Evolutionary conservation across 2,797 vertebrate species (phyloP), one percentile per base, ranked within the genome.

Genomic region (Nyctibius grandis): DNA sequence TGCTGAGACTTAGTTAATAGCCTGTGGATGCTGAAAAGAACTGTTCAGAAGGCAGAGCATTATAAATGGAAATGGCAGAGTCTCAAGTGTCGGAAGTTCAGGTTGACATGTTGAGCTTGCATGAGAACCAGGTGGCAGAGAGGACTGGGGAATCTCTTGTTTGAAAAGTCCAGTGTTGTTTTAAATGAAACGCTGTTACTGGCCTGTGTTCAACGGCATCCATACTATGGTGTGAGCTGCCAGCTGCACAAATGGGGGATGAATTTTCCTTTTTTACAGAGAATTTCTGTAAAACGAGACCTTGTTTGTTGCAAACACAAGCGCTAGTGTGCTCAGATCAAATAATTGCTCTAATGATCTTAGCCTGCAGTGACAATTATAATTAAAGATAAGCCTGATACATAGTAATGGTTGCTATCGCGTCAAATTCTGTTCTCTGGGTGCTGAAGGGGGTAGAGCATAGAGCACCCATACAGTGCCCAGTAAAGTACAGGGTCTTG

Each of bases 321-420:
- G 29, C 0, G 0, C 74, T 68, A 42, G 72, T 63, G 64, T 91
- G 83, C 74, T 92, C 33, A 42, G 85, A 91, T 94, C 59, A 86
- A 88, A 42, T 96, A 93, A 95, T 91, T 89, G 64, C 91, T 95
- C 44, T 86, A 91, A 85, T 83, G 73, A 92, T 94, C 63, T 81
- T 93, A 79, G 75, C 83, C 85, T 87, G 68, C 60, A 77, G 89
- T 89, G 63, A 54, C 63, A 70, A 72, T 92, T 67, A 47, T 34
- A 45, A 87, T 93, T 82, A 94, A 94, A 86, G 81, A n/a, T n/a
- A n/a, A 78, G 80, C 31, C 59, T 88, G 51, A 91, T 95, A 57
- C 72, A 20, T 22, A 34, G 74, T 82, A 89, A 64, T 91, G 61
- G 74, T 64, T 87, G 48, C 44, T 85, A 50, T 80, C 56, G 33